Evolutionary conservation across 2,888 invertebrate genomes (phyloP).

Genomic region (Plusia festucae): DNA sequence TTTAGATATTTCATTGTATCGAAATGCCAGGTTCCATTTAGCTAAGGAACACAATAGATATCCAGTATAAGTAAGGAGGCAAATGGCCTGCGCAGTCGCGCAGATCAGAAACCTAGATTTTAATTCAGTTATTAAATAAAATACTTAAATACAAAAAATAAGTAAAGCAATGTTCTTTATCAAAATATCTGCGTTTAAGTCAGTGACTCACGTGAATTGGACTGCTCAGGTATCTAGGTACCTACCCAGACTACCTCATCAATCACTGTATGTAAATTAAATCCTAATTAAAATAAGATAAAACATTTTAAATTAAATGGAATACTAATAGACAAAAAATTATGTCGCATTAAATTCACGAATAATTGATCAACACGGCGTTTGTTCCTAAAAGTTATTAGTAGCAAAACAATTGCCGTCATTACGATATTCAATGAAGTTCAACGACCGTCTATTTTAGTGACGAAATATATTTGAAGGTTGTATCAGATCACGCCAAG

Average conservation of each 20-base stretch:
- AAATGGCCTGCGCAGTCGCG: not conserved
- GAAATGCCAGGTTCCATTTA: constrained; percentile 9
- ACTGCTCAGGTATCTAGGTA: not conserved
- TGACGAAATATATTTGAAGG: constrained; percentile 82
- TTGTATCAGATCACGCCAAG: constrained; percentile 75
- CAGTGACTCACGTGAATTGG: not conserved
- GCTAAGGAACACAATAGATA: not conserved
- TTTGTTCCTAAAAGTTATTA: constrained; percentile 55
- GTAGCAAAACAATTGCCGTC: constrained; percentile 61
- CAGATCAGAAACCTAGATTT: not conserved
- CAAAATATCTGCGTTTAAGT: not conserved
- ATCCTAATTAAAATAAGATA: constrained; percentile 51
- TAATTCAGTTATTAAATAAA: not conserved
- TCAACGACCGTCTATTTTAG: constrained; percentile 76
- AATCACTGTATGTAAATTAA: constrained; percentile 36
- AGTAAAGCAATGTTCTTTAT: not conserved
- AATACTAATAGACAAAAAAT: constrained; percentile 60
- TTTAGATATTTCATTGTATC: constrained; percentile 28
- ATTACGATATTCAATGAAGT: constrained; percentile 65
- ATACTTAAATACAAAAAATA: not conserved
- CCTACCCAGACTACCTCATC: not conserved
- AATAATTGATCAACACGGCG: constrained; percentile 50
- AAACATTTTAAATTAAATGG: constrained; percentile 28
- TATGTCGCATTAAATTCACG: constrained; percentile 52
- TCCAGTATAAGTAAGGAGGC: not conserved